Evolutionary conservation across 2,113 vertebrate genomes (phyloP).

Genomic region (Seriola quinqueradiata): DNA sequence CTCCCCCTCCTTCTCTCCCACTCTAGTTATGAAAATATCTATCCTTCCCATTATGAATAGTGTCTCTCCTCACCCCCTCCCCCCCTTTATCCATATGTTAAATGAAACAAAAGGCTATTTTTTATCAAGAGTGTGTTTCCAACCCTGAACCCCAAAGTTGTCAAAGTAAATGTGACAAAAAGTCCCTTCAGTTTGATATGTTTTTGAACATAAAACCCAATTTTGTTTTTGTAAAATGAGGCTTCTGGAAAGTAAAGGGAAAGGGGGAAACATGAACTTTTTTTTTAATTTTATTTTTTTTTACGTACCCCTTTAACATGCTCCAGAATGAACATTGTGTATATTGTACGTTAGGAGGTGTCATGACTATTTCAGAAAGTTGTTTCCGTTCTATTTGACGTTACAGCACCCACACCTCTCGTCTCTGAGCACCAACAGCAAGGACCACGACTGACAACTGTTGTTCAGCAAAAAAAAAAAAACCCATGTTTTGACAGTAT

Average conservation of each 20-base stretch:
- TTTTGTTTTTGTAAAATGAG: conserved; percentile 4
- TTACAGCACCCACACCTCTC: conserved; percentile 14
- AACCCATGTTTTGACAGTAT: background rate
- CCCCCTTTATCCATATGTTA: conserved; percentile 48
- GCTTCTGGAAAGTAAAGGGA: conserved; percentile 43
- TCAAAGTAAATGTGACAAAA: conserved; percentile 40
- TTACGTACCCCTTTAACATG: background rate
- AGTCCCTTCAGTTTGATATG: conserved; percentile 12
- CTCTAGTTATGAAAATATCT: conserved; percentile 72
- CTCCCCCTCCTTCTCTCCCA: conserved; percentile 20
- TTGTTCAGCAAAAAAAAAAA: background rate
- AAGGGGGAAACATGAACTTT: conserved; percentile 20
- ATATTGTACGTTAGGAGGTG: conserved; percentile 55
- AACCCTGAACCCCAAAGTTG: conserved; percentile 32
- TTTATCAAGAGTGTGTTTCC: conserved; percentile 44
- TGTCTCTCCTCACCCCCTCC: conserved; percentile 7
- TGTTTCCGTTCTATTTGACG: conserved; percentile 6
- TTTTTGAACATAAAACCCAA: conserved; percentile 41
- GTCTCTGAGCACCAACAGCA: conserved; percentile 10
- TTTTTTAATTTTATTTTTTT: conserved; percentile 4
- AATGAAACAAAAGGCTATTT: conserved; percentile 66
- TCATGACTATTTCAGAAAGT: conserved; percentile 33
- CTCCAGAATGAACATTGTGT: conserved; percentile 62
- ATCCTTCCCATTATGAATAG: conserved; percentile 74
- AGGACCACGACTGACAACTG: conserved; percentile 33